Conservation (phyloP, 2,113 vertebrate genomes). For the Carollia perspicillata region DNA sequence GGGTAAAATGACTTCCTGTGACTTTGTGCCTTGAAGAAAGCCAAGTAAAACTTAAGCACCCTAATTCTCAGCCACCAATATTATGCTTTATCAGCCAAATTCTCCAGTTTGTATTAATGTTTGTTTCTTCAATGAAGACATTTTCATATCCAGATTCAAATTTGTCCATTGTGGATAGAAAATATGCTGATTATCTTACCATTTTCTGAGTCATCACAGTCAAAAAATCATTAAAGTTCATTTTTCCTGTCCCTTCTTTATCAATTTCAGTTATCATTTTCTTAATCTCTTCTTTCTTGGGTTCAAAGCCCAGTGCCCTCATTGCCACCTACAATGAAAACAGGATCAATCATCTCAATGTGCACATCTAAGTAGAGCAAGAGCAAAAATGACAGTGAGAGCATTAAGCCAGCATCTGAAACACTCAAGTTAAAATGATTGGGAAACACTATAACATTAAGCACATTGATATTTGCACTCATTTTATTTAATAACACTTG, state of each 20-base stretch:
- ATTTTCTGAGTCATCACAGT: slow-evolving; percentile 94
- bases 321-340: slow-evolving; percentile 89
- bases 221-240: slow-evolving; percentile 92
- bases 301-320: slow-evolving; percentile 96
- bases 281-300: slow-evolving; percentile 97
- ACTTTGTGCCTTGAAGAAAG: background rate
- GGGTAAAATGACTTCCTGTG: background rate
- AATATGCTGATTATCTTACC: slow-evolving; percentile 63
- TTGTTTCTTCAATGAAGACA: background rate
- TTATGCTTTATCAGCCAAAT: background rate
- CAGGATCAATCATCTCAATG: background rate
- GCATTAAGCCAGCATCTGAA: background rate
- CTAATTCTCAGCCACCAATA: background rate
- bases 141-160: background rate
- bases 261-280: slow-evolving; percentile 94
- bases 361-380: background rate
- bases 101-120: background rate
- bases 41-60: background rate
- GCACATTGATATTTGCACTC: background rate
- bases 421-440: background rate
- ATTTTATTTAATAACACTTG: background rate
- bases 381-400: background rate
- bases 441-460: background rate
- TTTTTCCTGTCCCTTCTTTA: slow-evolving; percentile 93
- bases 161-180: background rate